phyloP scores from a whole-genome alignment of 2,888 invertebrate genomes.

The Acleris sparsana region DNA sequence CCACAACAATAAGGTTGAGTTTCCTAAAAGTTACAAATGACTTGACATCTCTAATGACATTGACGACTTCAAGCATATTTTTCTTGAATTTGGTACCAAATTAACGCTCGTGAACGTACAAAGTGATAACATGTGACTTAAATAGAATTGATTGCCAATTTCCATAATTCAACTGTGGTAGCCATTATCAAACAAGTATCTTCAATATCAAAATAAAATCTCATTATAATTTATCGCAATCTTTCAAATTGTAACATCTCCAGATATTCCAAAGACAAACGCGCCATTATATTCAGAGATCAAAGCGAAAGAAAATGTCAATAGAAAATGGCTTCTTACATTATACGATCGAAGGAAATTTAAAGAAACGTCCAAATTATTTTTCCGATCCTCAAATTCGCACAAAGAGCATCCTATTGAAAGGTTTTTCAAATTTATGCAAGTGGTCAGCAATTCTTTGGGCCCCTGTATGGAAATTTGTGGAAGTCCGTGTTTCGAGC shows the following conservation, averaged over 20 bases:
- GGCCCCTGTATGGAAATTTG: constrained; percentile 23
- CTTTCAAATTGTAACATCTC: constrained; percentile 40
- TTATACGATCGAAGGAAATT: constrained; percentile 52
- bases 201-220: too few species aligned
- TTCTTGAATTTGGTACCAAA: too few species aligned
- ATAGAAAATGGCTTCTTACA: constrained; percentile 56
- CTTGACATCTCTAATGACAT: too few species aligned
- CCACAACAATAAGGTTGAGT: too few species aligned
- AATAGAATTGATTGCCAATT: too few species aligned
- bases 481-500: constrained; percentile 24
- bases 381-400: constrained; percentile 67
- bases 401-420: constrained; percentile 72
- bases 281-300: constrained; percentile 69
- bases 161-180: too few species aligned
- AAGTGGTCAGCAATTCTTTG: constrained; percentile 72
- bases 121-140: too few species aligned
- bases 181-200: too few species aligned
- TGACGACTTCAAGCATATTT: too few species aligned
- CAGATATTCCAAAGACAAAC: constrained; percentile 71
- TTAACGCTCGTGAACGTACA: too few species aligned
- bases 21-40: too few species aligned
- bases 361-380: constrained; percentile 70
- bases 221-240: too few species aligned
- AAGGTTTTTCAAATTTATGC: constrained; percentile 73
- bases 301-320: constrained; percentile 65